These are phyloP conservation scores for Homarus gammarus DNA, from an alignment of 2,888 invertebrate species.

Conservation along the genomic window DNA sequence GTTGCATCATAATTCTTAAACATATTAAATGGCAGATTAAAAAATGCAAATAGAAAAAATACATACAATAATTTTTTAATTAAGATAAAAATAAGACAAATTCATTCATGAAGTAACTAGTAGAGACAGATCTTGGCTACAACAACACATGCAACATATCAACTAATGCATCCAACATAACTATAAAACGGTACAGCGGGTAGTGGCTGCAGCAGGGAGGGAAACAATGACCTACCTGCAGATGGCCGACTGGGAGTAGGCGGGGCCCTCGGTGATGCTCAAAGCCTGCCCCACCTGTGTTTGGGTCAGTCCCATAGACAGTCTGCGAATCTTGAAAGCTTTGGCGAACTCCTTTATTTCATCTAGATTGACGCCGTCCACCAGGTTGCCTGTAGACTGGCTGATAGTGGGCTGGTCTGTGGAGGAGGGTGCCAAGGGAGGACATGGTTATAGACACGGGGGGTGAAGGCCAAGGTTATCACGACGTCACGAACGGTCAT, in stretches of 20 bases:
- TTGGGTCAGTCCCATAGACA: slow-evolving; percentile 94
- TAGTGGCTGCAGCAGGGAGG: background rate
- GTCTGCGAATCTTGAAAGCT: slow-evolving; percentile 94
- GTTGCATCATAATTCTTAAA: slow-evolving; percentile 9
- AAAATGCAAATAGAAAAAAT: slow-evolving; percentile 27
- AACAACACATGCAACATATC: slow-evolving; percentile 59
- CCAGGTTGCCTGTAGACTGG: slow-evolving; percentile 94
- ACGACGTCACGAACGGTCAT: background rate
- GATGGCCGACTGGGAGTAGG: slow-evolving; percentile 99
- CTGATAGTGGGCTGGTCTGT: slow-evolving; percentile 95
- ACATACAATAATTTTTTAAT: slow-evolving; percentile 33
- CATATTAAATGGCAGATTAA: slow-evolving; percentile 8
- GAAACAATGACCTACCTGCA: slow-evolving; percentile 89
- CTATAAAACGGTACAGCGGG: background rate
- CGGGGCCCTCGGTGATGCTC: slow-evolving; percentile 97
- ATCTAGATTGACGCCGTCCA: slow-evolving; percentile 97
- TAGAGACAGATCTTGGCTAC: slow-evolving; percentile 29
- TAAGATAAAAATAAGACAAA: slow-evolving; percentile 6
- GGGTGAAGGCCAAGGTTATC: slow-evolving; percentile 20
- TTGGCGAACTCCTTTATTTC: slow-evolving; percentile 99
- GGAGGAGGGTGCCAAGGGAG: slow-evolving; percentile 25
- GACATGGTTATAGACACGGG: slow-evolving; percentile 28
- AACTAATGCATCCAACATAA: slow-evolving; percentile 23
- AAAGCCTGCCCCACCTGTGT: slow-evolving; percentile 98
- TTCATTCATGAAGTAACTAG: slow-evolving; percentile 13